A percentile compares a stretch with the other conserved stretches of the same genome.
phyloP scores from a whole-genome alignment of 2,113 vertebrate genomes.

The Brienomyrus longianalis region DNA sequence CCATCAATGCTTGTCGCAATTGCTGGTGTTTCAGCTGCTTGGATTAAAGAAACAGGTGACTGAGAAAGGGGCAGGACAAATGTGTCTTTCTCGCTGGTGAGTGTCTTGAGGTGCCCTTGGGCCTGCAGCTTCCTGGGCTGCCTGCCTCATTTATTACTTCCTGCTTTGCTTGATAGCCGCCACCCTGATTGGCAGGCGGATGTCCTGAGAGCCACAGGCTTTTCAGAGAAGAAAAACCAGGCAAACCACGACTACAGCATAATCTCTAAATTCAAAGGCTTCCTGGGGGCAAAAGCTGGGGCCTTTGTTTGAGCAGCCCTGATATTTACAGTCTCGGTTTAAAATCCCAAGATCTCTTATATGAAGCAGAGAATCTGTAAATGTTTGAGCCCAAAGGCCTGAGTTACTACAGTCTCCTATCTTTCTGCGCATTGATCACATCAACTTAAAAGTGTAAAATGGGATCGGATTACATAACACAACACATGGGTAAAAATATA shows the following conservation, averaged over 20 bases:
- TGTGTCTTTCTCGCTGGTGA: background rate
- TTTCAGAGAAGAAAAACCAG: background rate
- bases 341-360: slow-evolving; percentile 34
- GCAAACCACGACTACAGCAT: background rate
- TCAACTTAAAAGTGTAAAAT: slow-evolving; percentile 26
- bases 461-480: slow-evolving; percentile 45
- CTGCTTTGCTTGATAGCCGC: background rate
- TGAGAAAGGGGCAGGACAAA: background rate
- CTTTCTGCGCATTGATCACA: slow-evolving; percentile 31
- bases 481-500: slow-evolving; percentile 41
- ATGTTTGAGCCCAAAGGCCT: slow-evolving; percentile 17
- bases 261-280: background rate
- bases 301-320: slow-evolving; percentile 39
- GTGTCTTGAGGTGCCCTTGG: background rate
- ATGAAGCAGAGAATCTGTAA: slow-evolving; percentile 25
- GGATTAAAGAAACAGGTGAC: background rate
- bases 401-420: background rate
- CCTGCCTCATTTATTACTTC: background rate
- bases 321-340: slow-evolving; percentile 42
- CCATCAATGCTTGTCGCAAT: background rate
- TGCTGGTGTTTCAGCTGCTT: background rate
- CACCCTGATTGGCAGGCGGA: background rate
- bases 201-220: background rate
- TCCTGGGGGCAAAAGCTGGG: slow-evolving; percentile 30
- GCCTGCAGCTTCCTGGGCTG: background rate